Evolutionary conservation across 1,140 invertebrate genomes (phyloP), one percentile per base, ranked within the genome.

Genomic region (Zaprionus lachaisei): DNA sequence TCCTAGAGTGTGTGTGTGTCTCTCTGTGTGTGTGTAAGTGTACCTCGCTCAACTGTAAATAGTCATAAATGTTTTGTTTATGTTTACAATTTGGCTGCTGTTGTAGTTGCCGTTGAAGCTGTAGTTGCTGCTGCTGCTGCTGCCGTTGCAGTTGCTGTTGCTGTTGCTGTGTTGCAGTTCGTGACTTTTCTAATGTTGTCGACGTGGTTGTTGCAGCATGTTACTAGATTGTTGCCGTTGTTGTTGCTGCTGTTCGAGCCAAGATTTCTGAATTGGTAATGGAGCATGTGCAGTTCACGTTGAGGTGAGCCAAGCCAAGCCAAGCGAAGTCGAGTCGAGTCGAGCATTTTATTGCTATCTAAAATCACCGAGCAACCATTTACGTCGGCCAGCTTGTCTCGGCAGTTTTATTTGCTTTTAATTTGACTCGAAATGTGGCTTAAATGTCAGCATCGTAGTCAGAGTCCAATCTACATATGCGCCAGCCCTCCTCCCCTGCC

Each of bases 51-150:
- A 89, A 89, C 85, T 90, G 85, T 89, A 89, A 89, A 89, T 90
- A 89, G 85, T 89, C 85, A 89, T 89, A 89, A 89, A 89, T 90
- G 85, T 89, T 89, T 89, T 89, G 85, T 89, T 89, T 89, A 87
- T 87, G 85, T 90, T 89, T 90, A 90, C 85, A 90, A 85, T 89
- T 83, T 89, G 81, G 84, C 85, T 81, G 85, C 84, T 90, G 75
- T 73, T 74, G 70, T 72, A 60, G 73, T 77, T 74, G 75, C 64
- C 61, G 34, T 63, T 72, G 67, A 64, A 60, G 75, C 64, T 65
- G 34, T 49, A 55, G 67, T 51, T 61, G 84, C 84, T 81, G 84
- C 84, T 81, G 63, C 67, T 73, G 70, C 61, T 54, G 73, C 73
- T 74, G 75, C 64, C 60, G 34, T 44, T 61, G 67, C 66, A 31